A percentile compares a stretch with the other conserved stretches of the same genome.
phyloP scores from a whole-genome alignment of 2,888 invertebrate genomes.

The Sclerodermus sp. region DNA sequence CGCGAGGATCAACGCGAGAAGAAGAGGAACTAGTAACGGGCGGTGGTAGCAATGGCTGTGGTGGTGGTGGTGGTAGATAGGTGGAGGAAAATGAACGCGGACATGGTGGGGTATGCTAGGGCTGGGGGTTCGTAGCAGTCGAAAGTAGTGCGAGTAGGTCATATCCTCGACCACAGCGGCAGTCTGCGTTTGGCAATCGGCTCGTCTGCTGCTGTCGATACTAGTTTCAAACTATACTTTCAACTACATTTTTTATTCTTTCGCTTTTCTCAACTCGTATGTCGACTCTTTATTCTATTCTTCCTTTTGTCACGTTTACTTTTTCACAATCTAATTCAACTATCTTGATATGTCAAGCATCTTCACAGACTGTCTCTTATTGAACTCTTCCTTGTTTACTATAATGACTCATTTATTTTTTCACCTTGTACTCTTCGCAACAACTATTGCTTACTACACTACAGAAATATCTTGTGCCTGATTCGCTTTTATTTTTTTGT shows the following conservation, averaged over 20 bases:
- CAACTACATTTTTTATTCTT: background rate
- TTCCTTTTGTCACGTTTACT: background rate
- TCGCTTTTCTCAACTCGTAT: background rate
- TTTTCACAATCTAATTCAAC: too few relatives aligned
- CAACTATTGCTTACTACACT: too few relatives aligned
- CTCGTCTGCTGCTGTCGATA: slow-evolving; percentile 27
- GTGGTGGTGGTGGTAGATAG: slow-evolving; percentile 10
- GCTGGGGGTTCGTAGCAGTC: slow-evolving; percentile 52
- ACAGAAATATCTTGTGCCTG: too few relatives aligned
- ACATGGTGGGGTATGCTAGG: slow-evolving; percentile 21
- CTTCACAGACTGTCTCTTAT: too few relatives aligned
- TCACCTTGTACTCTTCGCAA: too few relatives aligned
- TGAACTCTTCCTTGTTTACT: too few relatives aligned
- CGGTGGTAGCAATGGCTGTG: slow-evolving; percentile 7
- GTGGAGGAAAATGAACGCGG: slow-evolving; percentile 18
- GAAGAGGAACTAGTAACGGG: too few relatives aligned
- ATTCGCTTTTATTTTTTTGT: too few relatives aligned
- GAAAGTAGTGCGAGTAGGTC: slow-evolving; percentile 55
- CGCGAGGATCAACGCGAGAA: background rate
- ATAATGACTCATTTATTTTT: too few relatives aligned
- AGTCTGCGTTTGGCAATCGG: slow-evolving; percentile 48
- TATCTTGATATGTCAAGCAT: too few relatives aligned
- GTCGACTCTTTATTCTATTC: background rate
- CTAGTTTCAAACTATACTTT: background rate
- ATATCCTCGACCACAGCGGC: slow-evolving; percentile 48